A percentile compares a stretch with the other conserved stretches of the same genome.
These are phyloP conservation scores for Solenopsis fugax DNA, from an alignment of 1,140 invertebrate species.

Conservation along the genomic window DNA sequence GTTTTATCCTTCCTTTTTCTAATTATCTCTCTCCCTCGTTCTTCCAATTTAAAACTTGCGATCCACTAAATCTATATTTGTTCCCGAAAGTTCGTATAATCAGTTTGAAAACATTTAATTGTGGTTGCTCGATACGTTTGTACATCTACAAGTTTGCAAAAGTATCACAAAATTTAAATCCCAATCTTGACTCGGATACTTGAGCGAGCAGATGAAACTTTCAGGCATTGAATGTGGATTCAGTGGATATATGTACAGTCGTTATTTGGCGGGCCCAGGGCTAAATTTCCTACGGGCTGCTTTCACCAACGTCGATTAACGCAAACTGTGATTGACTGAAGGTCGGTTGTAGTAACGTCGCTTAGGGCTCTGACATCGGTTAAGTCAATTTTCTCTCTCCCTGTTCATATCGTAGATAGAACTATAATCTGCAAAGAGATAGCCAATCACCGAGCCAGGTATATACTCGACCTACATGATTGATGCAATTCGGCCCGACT, in stretches of 20 bases:
- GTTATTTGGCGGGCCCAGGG: not conserved
- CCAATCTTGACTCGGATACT: not conserved
- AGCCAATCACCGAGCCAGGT: constrained; percentile 26
- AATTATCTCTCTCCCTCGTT: not conserved
- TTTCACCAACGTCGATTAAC: constrained; percentile 57
- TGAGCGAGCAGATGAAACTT: not conserved
- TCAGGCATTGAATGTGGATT: not conserved
- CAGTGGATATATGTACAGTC: not conserved
- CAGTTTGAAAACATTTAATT: not conserved
- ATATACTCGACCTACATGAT: constrained; percentile 27
- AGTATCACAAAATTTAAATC: not conserved
- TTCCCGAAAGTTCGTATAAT: not conserved
- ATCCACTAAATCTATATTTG: not conserved
- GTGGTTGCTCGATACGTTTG: not conserved
- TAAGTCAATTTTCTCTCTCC: constrained; percentile 54
- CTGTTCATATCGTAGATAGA: constrained; percentile 24
- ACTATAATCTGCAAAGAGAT: constrained; percentile 53
- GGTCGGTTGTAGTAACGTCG: constrained; percentile 46
- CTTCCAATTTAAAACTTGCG: not conserved
- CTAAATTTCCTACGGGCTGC: constrained; percentile 39
- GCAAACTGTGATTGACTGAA: constrained; percentile 59
- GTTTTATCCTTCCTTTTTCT: not conserved
- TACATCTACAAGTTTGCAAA: not conserved
- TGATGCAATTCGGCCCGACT: constrained; percentile 32
- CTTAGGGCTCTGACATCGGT: constrained; percentile 45